Base-by-base conservation (phyloP, 2,113 vertebrate species). In the Syngnathoides biaculeatus region DNA sequence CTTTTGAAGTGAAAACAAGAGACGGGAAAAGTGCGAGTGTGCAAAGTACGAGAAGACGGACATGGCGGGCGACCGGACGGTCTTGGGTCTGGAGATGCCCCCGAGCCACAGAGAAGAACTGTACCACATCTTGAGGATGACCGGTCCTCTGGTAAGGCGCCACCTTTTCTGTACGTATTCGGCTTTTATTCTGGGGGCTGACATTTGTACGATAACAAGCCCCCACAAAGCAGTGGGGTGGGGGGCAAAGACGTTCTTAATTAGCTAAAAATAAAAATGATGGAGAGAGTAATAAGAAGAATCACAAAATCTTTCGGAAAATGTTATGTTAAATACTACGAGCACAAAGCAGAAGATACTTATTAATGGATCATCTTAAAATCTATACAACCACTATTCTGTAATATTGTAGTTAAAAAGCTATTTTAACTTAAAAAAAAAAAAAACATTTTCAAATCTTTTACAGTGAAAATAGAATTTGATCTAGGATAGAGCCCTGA, bases 111-210 rank as follows among this genome's bases (percentile, higher is more conserved):
- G 87, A 69, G 86, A 90, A 64, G 92, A 93, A 68, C 66, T 92
- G 26, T 89, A 85, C 85, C 87, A 90, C 70, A 88, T 92, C 68
- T 76, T 92, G 64, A 71, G 76, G 50, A 90, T 92, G 87, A 88
- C 89, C 5, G 86, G 84, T 64, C 90, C 91, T 79, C 83, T 91
- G 90, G 91, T 92, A 84, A 91, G 86, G 47, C 73, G 4, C 17
- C 52, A 42, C n/a, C 0, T 1, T 17, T 67, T 50, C 27, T 69
- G n/a, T n/a, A n/a, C n/a, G n/a, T 58, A 22, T 9, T 27, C 19
- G 42, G 7, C 42, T 2, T 7, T 20, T 8, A 61, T 22, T 47
- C 45, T 19, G 19, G 5, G 19, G 24, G 22, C 48, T 12, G 1
- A 26, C 52, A 12, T 55, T 5, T 27, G 26, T 57, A 27, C 13